Conservation (phyloP, 1,140 invertebrate species). For the Brachionus rotundiformis region DNA sequence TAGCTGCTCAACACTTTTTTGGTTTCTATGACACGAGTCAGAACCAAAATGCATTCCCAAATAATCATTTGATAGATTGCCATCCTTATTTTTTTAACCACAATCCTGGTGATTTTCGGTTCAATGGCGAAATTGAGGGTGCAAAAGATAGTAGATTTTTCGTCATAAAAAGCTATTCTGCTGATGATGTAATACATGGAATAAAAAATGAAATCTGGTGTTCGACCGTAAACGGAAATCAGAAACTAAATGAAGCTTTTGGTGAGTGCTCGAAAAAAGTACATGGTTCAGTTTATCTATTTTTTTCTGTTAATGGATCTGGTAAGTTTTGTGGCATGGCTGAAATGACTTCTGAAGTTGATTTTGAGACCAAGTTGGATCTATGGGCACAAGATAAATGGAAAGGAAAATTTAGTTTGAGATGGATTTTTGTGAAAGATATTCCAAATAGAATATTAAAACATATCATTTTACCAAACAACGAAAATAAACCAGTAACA, state of each 20-base stretch:
- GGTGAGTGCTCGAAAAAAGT: conserved; percentile 72
- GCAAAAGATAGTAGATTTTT: conserved; percentile 17
- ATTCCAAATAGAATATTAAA: conserved; percentile 77
- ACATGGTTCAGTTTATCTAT: conserved; percentile 81
- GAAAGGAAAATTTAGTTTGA: conserved; percentile 84
- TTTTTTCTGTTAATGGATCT: conserved; percentile 94
- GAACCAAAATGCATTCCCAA: background rate
- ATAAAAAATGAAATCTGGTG: conserved; percentile 99
- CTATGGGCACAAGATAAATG: conserved; percentile 69
- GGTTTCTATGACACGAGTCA: background rate
- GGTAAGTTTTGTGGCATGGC: conserved; percentile 98
- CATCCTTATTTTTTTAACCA: background rate
- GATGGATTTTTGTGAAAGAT: conserved; percentile 98
- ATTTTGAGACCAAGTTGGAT: conserved; percentile 71
- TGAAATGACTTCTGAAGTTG: conserved; percentile 89
- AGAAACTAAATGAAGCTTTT: conserved; percentile 85
- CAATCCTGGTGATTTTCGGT: background rate
- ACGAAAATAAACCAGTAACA: conserved; percentile 96
- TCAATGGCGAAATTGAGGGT: conserved; percentile 45
- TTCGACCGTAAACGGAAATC: conserved; percentile 95
- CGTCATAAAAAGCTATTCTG: conserved; percentile 72
- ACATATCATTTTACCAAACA: conserved; percentile 92
- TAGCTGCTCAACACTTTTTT: background rate
- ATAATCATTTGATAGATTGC: background rate
- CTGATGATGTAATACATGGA: conserved; percentile 95